These are phyloP conservation scores for Heteronetta atricapilla DNA, from an alignment of 2,113 vertebrate genomes.

Conservation along the genomic window DNA sequence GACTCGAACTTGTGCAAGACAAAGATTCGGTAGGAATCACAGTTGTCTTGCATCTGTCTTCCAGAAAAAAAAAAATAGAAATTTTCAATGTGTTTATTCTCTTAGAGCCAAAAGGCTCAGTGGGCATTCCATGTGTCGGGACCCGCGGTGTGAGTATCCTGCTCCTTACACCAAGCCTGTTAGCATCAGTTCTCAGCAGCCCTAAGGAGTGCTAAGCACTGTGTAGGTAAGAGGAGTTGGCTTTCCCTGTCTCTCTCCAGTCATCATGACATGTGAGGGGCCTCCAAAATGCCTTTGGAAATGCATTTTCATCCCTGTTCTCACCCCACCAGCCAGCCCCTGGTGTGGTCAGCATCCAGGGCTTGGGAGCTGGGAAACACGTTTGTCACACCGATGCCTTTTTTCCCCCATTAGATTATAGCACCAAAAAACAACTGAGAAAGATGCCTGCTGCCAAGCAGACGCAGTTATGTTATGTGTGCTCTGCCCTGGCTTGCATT, in stretches of 20 bases:
- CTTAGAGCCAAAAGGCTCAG: not conserved
- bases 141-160: not conserved
- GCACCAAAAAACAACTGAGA: not conserved
- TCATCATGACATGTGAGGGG: not conserved
- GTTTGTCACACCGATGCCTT: not conserved
- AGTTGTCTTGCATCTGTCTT: not conserved
- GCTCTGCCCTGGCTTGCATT: not conserved
- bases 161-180: not conserved
- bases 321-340: not conserved
- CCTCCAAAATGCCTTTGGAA: not conserved
- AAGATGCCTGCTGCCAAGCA: not conserved
- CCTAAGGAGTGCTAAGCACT: not conserved
- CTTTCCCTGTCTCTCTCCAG: not conserved
- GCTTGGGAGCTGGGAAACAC: not conserved
- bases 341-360: not conserved
- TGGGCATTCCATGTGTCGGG: fast-evolving
- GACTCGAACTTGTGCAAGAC: not conserved
- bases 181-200: not conserved
- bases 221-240: not conserved
- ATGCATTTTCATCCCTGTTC: not conserved
- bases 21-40: not conserved
- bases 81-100: not conserved
- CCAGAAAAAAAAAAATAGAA: not conserved
- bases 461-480: not conserved
- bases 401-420: too few species aligned